These are phyloP conservation scores for Luperina testacea DNA, from an alignment of 2,888 invertebrate species.

Conservation along the genomic window DNA sequence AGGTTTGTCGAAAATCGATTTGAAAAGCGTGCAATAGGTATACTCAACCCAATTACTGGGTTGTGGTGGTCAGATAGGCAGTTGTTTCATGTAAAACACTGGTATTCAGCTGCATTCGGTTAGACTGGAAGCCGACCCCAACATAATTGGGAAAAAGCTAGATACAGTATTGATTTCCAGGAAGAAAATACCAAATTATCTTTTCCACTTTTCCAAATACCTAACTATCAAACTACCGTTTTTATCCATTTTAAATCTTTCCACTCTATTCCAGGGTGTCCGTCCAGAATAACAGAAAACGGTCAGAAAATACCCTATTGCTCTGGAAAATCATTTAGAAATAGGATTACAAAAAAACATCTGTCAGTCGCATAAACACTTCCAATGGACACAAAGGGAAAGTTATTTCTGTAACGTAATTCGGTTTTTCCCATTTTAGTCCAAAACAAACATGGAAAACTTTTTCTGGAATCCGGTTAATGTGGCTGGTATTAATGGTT, in stretches of 20 bases:
- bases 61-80: too few species aligned
- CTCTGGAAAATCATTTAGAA: neutral
- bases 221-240: neutral
- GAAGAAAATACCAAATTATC: neutral
- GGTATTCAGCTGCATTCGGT: too few species aligned
- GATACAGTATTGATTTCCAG: neutral
- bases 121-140: too few species aligned
- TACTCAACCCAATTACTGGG: too few species aligned
- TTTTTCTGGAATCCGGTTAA: constrained; percentile 20
- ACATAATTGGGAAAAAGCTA: too few species aligned
- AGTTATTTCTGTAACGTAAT: constrained; percentile 27
- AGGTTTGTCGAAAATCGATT: neutral
- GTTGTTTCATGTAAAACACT: too few species aligned
- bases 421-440: constrained; percentile 19
- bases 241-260: neutral
- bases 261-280: too few species aligned
- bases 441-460: neutral
- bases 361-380: neutral
- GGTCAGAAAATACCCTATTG: neutral
- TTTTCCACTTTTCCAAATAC: neutral
- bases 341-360: neutral
- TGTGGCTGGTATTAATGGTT: constrained; percentile 24
- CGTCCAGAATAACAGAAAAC: neutral
- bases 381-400: constrained; percentile 5
- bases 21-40: too few species aligned